Evolutionary conservation across 2,888 invertebrate species (phyloP).

Genomic region (Neoscelio sp.): DNA sequence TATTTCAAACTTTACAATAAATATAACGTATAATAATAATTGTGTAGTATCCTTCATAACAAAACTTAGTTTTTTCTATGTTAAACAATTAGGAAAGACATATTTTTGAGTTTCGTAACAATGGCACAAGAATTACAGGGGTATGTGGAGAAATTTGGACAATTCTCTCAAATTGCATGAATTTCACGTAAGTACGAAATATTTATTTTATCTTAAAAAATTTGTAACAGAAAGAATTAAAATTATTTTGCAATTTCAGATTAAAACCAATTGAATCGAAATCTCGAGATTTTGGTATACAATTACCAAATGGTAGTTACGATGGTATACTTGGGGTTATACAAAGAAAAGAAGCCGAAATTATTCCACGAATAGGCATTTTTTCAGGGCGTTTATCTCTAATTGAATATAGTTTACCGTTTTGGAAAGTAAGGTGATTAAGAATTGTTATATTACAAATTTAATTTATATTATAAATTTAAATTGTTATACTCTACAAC

Average conservation of each 20-base stretch:
- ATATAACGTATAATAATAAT: neutral
- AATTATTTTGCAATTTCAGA: slow-evolving; percentile 26
- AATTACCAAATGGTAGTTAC: slow-evolving; percentile 57
- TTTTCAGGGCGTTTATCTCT: slow-evolving; percentile 32
- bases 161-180: slow-evolving; percentile 52
- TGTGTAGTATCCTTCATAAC: slow-evolving; percentile 1
- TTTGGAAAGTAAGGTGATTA: slow-evolving; percentile 69
- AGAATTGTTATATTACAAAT: neutral
- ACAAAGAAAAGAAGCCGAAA: slow-evolving; percentile 59
- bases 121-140: slow-evolving; percentile 54
- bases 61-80: no score
- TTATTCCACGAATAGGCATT: slow-evolving; percentile 64
- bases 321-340: slow-evolving; percentile 64
- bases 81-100: slow-evolving; percentile 64
- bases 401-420: slow-evolving; percentile 66
- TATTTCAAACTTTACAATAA: no score
- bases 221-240: neutral
- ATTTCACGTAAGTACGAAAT: slow-evolving; percentile 60
- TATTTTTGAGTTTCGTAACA: slow-evolving; percentile 47
- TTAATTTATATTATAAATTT: no score
- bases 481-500: no score
- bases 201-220: neutral
- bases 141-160: slow-evolving; percentile 64
- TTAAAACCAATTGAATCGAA: slow-evolving; percentile 31
- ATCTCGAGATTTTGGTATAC: slow-evolving; percentile 44